A percentile compares a stretch with the other conserved stretches of the same genome.
Evolutionary conservation across 2,888 invertebrate species (phyloP).

Genomic region (Hirtodrosophila duncani): DNA sequence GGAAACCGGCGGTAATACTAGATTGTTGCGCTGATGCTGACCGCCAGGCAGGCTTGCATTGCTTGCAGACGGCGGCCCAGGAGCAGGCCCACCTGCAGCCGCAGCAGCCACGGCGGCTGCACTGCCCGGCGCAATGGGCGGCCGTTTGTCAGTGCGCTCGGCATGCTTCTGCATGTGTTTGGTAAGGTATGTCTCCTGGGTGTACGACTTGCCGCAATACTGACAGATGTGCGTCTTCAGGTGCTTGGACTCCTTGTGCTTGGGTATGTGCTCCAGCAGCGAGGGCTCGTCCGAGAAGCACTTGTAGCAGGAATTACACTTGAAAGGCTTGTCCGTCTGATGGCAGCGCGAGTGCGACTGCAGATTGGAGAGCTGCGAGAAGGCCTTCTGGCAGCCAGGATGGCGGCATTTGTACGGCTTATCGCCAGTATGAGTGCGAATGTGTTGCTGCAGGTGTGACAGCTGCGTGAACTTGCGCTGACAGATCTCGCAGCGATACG

Average conservation of each 20-base stretch:
- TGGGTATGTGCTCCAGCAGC: conserved; percentile 98
- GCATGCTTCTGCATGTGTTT: conserved; percentile 99
- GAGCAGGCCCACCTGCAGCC: conserved; percentile 42
- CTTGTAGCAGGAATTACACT: conserved; percentile 99
- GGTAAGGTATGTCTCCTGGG: conserved; percentile 98
- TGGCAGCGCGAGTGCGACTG: conserved; percentile 99
- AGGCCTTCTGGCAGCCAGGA: conserved; percentile 98
- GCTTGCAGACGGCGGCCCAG: conserved; percentile 8
- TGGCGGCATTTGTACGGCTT: conserved; percentile 99
- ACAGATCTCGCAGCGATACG: conserved; percentile 98
- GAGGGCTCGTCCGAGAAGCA: conserved; percentile 99
- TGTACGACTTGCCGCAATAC: conserved; percentile 99
- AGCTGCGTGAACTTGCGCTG: conserved; percentile 99
- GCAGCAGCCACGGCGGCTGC: conserved; percentile 69
- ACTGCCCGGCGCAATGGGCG: conserved; percentile 85
- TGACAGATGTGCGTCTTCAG: conserved; percentile 99
- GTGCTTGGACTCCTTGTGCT: conserved; percentile 99
- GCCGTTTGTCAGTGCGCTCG: conserved; percentile 93
- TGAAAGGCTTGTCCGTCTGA: conserved; percentile 99
- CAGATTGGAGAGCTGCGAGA: conserved; percentile 98
- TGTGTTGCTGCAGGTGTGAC: conserved; percentile 99
- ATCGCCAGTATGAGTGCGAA: conserved; percentile 99
- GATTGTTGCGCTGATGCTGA: conserved; percentile 68
- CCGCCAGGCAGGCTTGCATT: conserved; percentile 35
- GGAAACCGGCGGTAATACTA: conserved; percentile 73